Conservation (phyloP, 2,797 vertebrate genomes). For the Clarias pachynema region DNA sequence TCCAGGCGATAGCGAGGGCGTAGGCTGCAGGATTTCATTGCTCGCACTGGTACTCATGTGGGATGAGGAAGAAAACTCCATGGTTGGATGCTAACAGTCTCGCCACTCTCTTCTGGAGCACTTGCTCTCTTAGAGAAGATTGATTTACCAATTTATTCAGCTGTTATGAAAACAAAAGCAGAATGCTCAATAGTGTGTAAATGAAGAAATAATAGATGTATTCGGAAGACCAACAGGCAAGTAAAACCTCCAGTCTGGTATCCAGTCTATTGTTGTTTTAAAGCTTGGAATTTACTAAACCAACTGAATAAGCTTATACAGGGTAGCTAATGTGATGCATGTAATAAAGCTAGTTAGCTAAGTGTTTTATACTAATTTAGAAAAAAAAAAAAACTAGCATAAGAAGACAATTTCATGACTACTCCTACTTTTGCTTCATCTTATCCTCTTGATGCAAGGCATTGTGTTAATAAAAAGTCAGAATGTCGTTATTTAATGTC, state of each 20-base stretch:
- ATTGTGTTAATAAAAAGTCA: neutral
- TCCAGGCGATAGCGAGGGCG: neutral
- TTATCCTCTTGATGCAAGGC: neutral
- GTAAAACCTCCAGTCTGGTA: neutral
- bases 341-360: neutral
- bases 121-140: neutral
- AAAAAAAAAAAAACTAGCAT: neutral
- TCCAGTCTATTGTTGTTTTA: neutral
- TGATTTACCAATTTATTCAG: neutral
- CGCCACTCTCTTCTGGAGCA: neutral
- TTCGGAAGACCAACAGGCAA: too few relatives aligned
- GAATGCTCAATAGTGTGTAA: neutral
- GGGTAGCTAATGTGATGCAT: neutral
- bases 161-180: neutral
- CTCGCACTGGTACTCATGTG: neutral
- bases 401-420: neutral
- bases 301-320: neutral
- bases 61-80: conserved; percentile 4
- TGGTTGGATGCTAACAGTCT: neutral
- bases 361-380: neutral
- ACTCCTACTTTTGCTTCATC: neutral
- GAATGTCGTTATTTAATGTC: neutral
- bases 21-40: neutral
- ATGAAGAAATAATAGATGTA: neutral
- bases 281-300: neutral